Base-by-base conservation (phyloP, 2,888 invertebrate genomes). In the Parnassius glacialis region DNA sequence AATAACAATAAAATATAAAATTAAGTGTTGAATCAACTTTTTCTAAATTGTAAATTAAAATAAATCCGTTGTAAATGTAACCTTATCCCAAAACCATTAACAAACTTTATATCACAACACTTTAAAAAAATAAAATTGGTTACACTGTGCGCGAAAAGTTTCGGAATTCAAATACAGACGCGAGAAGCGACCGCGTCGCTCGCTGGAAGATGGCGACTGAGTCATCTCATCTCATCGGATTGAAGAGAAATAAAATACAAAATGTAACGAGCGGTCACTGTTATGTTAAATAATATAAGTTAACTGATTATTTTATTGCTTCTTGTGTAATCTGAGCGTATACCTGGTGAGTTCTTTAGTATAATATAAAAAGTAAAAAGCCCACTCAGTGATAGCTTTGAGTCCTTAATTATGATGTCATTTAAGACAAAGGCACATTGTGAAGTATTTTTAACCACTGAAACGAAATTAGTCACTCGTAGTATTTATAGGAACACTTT, bases 181-280 rank as follows among this genome's bases (percentile, higher is more conserved):
- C 74, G 71, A 70, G 74, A 73, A 75, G 72, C 71, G 72, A 70
- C 76, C 76, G 61, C 70, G 68, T 62, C 75, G 75, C 79, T 76
- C 80, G 81, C 79, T 79, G 78, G 74, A 76, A 75, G 71, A 71
- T 71, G 70, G 76, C 75, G 80, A 88, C 87, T 88, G 89, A 88
- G 83, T 89, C 89, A 88, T 87, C 85, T 80, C 79, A 79, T 80
- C 75, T 74, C 74, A 65, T 67, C 66, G 68, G 69, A 74, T 72
- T 72, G 75, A 76, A 81, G 76, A 66, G 71, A 70, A 48, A 72
- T 70, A 66, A 70, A 71, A 69, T 57, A 52, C 47, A 57, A 55
- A 48, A 13, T 48, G 7, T 13, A 64, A 54, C 25, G 43, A 34
- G 51, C 53, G 58, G 44, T 58, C n/a, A n/a, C 48, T 53, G 10